Evolutionary conservation across 2,797 vertebrate genomes (phyloP).

Genomic region (Ctenopoma kingsleyae): DNA sequence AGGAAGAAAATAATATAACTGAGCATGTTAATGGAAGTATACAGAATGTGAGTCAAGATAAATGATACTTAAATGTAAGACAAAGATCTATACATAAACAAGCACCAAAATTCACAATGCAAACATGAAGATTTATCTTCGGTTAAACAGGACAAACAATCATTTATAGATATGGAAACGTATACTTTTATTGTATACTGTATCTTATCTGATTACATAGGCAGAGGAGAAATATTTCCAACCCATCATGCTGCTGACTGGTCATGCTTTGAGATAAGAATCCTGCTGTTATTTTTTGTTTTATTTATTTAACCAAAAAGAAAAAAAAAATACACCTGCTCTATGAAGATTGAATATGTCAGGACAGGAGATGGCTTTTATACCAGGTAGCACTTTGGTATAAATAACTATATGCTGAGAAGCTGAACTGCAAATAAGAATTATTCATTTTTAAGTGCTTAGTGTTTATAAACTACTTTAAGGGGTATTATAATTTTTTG

Average conservation of each 20-base stretch:
- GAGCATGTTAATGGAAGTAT: slow-evolving; percentile 26
- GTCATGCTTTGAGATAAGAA: slow-evolving; percentile 40
- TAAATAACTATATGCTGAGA: slow-evolving; percentile 60
- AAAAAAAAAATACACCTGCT: slow-evolving; percentile 23
- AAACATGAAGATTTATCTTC: slow-evolving; percentile 18
- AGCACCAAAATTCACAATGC: background rate
- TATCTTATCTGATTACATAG: slow-evolving; percentile 47
- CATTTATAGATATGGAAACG: slow-evolving; percentile 38
- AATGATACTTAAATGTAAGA: slow-evolving; percentile 18
- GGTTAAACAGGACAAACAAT: slow-evolving; percentile 28
- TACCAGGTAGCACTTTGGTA: slow-evolving; percentile 50
- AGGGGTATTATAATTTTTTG: slow-evolving; percentile 68
- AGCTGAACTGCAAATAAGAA: slow-evolving; percentile 61
- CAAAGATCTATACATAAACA: slow-evolving; percentile 9
- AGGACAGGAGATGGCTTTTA: slow-evolving; percentile 54
- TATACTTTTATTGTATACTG: slow-evolving; percentile 8
- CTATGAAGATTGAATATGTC: slow-evolving; percentile 51
- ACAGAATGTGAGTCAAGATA: slow-evolving; percentile 1
- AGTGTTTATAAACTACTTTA: slow-evolving; percentile 64
- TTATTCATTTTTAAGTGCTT: slow-evolving; percentile 72
- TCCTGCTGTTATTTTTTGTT: slow-evolving; percentile 14
- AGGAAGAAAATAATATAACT: slow-evolving; percentile 36
- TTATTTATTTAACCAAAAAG: background rate
- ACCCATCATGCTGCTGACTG: slow-evolving; percentile 42
- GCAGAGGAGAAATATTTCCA: slow-evolving; percentile 39